These are phyloP conservation scores for Etia nguti DNA, from an alignment of 2,113 vertebrate genomes.

Conservation along the genomic window DNA sequence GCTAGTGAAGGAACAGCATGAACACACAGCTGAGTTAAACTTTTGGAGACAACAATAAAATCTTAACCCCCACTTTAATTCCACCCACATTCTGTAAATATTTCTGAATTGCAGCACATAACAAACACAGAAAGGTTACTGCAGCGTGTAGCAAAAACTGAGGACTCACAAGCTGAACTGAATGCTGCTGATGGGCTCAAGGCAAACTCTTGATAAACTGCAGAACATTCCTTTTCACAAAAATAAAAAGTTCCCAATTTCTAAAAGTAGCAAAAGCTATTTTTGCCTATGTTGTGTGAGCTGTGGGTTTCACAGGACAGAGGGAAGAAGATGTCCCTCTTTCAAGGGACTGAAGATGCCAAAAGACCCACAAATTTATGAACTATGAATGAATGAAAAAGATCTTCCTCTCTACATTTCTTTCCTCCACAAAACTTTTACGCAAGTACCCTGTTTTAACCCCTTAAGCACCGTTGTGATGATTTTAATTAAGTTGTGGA, in stretches of 20 bases:
- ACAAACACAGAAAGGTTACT: not conserved
- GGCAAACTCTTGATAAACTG: not conserved
- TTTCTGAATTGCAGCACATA: not conserved
- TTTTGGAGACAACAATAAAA: not conserved
- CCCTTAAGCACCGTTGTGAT: not conserved
- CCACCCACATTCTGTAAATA: not conserved
- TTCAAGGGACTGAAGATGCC: not conserved
- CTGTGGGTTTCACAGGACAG: not conserved
- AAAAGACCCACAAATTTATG: not conserved
- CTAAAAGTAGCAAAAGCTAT: not conserved
- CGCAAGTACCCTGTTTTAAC: slow-evolving; percentile 10
- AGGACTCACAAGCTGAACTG: not conserved
- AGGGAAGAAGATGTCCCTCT: not conserved
- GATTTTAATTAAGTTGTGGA: slow-evolving; percentile 54
- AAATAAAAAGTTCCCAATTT: not conserved
- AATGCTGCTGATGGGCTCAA: not conserved
- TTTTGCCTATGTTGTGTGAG: not conserved
- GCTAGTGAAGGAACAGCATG: not conserved
- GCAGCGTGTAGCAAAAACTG: accelerated
- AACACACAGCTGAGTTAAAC: not conserved
- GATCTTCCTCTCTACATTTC: not conserved
- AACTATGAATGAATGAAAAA: not conserved
- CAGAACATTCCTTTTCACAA: not conserved
- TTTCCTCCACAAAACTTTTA: not conserved
- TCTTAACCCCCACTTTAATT: not conserved